Base-by-base conservation (phyloP, 2,888 invertebrate genomes). In the Perdita meconis region DNA sequence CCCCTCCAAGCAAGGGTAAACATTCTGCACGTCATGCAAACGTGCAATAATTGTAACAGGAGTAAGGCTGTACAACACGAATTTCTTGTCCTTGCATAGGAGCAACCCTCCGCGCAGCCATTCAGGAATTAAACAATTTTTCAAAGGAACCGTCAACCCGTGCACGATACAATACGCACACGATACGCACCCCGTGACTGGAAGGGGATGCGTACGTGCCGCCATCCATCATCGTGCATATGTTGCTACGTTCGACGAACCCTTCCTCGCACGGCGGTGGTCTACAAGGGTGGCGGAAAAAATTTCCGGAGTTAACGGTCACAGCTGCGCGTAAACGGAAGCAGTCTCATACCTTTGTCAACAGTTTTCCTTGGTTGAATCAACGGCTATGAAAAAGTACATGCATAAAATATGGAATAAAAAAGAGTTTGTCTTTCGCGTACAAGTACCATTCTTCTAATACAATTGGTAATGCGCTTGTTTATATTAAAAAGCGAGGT, bases 171-270 rank as follows among this genome's bases (percentile, higher is more conserved):
- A 56, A 69, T n/a, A 66, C 65, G 72, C 55, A 22, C 51, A 70
- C 75, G 72, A 44, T 68, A 70, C 74, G 67, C 59, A 47, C 77
- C 79, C 77, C 56, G 47, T 63, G 71, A 75, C 63, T 60, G 69
- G 70, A 59, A 74, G 76, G 85, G 83, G 77, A 78, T 84, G 78
- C 77, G 64, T 66, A 65, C 68, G 42, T 65, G 83, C 83, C 84
- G 77, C 73, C 83, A 85, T 87, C 84, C 83, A 85, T 88, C 88
- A 87, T 84, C 83, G 55, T 73, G 73, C 88, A 87, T 88, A 87
- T 87, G 88, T 74, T 80, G 81, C 75, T 80, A 80, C 78, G 74
- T 82, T 71, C 75, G 78, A 73, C 69, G 68, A 78, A 83, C 80
- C 78, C 75, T 78, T 74, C 69, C 56, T 44, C 44, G 38, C 10